Conservation (phyloP, 2,888 invertebrate species). For the Apotomis betuletana region DNA sequence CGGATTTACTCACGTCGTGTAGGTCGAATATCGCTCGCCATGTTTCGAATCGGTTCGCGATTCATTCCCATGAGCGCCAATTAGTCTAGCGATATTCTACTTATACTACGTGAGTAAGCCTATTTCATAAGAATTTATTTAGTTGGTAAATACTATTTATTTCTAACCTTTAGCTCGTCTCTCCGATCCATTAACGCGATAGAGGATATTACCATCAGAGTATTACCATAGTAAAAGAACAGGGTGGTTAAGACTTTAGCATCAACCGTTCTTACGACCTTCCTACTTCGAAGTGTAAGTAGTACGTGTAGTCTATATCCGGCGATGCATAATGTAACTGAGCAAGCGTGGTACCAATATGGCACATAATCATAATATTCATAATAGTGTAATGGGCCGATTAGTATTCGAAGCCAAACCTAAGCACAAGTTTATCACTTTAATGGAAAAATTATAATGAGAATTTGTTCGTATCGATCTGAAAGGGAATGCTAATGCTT, state of each 20-base stretch:
- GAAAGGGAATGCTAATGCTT: slow-evolving; percentile 14
- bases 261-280: slow-evolving; percentile 3
- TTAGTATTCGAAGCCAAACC: slow-evolving; percentile 34
- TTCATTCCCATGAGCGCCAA: too few relatives aligned
- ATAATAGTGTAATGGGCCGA: slow-evolving; percentile 31
- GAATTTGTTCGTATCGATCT: slow-evolving; percentile 5
- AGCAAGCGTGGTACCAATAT: slow-evolving; percentile 26
- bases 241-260: background rate
- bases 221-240: background rate
- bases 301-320: slow-evolving; percentile 11
- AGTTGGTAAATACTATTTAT: background rate
- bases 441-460: slow-evolving; percentile 6
- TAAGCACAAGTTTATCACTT: background rate
- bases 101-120: too few relatives aligned
- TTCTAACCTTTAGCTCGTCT: slow-evolving; percentile 1
- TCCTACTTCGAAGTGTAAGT: background rate
- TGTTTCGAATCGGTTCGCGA: too few relatives aligned
- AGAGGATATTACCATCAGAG: slow-evolving; percentile 17
- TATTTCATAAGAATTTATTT: background rate
- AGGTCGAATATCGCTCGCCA: too few relatives aligned
- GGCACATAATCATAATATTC: slow-evolving; percentile 30
- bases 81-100: too few relatives aligned
- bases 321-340: slow-evolving; percentile 35
- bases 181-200: slow-evolving; percentile 4
- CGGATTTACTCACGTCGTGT: too few relatives aligned